Conservation (phyloP, 2,797 vertebrate species). For the Molossus alvarezi region DNA sequence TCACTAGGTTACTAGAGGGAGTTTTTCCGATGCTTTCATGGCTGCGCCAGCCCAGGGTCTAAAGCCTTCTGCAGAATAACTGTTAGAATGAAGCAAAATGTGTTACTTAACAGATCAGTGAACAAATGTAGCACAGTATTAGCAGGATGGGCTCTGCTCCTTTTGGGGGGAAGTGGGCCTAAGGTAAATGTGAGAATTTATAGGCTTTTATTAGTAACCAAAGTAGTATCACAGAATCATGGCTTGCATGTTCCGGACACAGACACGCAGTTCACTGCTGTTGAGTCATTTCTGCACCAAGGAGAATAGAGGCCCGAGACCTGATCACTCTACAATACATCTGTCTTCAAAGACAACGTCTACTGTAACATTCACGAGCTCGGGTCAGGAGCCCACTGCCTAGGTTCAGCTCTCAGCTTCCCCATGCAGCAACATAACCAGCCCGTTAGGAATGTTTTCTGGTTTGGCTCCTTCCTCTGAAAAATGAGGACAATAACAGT, state of each 20-base stretch:
- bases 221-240: not conserved
- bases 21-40: conserved; percentile 53
- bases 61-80: conserved; percentile 9
- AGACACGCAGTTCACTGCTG: not conserved
- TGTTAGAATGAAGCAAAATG: conserved; percentile 6
- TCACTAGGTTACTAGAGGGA: not conserved
- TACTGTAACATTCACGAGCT: not conserved
- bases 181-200: conserved; percentile 9
- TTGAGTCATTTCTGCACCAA: not conserved
- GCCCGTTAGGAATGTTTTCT: not conserved
- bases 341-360: not conserved
- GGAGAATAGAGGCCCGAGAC: not conserved
- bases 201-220: not conserved
- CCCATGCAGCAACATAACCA: not conserved
- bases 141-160: not conserved
- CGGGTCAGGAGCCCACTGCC: not conserved
- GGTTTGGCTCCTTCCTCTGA: not conserved
- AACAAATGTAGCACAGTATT: not conserved
- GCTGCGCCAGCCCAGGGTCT: not conserved
- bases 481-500: not conserved
- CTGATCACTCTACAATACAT: not conserved
- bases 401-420: not conserved
- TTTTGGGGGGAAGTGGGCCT: not conserved
- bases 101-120: conserved; percentile 65
- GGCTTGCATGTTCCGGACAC: not conserved